phyloP scores from a whole-genome alignment of 2,113 vertebrate species.

The Nipponia nippon region DNA sequence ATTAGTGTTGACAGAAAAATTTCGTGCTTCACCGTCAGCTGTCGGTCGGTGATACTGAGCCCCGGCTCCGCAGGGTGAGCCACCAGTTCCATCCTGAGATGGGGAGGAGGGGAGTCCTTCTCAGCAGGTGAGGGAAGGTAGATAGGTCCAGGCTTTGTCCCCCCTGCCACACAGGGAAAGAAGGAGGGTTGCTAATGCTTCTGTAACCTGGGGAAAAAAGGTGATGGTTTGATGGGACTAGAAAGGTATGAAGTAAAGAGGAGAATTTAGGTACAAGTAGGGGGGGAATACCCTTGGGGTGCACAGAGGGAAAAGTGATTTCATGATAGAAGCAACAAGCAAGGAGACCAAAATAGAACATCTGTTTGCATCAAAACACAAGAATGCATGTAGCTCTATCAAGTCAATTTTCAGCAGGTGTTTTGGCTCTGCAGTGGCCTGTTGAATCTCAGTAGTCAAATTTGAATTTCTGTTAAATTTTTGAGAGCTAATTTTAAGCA shows the following conservation, averaged over 20 bases:
- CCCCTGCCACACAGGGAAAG: background rate
- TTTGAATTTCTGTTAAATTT: background rate
- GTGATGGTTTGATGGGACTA: background rate
- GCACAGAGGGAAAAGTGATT: background rate
- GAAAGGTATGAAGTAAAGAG: background rate
- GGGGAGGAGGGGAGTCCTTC: background rate
- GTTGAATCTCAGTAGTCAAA: background rate
- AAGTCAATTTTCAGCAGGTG: background rate
- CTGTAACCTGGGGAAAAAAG: background rate
- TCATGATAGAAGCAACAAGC: background rate
- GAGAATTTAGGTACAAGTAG: background rate
- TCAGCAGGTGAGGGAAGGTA: background rate
- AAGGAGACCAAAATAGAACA: background rate
- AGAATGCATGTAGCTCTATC: background rate
- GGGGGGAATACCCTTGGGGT: background rate
- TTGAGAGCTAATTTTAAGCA: background rate
- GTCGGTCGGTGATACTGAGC: fast-evolving
- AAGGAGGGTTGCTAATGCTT: background rate
- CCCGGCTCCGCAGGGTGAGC: background rate
- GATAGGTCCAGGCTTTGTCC: background rate
- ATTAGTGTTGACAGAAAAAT: background rate
- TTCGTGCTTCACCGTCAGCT: background rate
- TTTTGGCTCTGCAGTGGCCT: background rate
- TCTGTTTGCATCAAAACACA: background rate
- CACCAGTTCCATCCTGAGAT: background rate